These are phyloP conservation scores for Marasmarcha lunaedactyla DNA, from an alignment of 2,888 invertebrate genomes.

Conservation along the genomic window DNA sequence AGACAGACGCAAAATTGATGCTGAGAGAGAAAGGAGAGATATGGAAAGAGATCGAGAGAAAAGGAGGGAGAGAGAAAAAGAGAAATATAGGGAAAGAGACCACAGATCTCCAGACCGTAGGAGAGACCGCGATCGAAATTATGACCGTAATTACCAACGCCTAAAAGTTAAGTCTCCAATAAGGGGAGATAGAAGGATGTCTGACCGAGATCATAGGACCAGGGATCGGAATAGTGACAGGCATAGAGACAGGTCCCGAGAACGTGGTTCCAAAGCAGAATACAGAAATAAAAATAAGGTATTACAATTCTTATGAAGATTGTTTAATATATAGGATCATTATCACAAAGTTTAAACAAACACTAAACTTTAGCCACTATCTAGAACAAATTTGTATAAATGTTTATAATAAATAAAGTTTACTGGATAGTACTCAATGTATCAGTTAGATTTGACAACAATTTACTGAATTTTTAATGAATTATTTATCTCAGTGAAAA, in stretches of 20 bases:
- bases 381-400: too few relatives aligned
- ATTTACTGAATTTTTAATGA: too few relatives aligned
- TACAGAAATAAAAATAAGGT: conserved; percentile 30
- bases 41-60: conserved; percentile 23
- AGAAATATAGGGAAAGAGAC: conserved; percentile 28
- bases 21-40: conserved; percentile 18
- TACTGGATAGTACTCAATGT: too few relatives aligned
- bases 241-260: conserved; percentile 20
- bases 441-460: too few relatives aligned
- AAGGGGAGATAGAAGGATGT: conserved; percentile 20
- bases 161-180: not conserved
- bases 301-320: conserved; percentile 9
- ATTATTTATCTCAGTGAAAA: too few relatives aligned
- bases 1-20: conserved; percentile 34
- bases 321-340: conserved; percentile 9
- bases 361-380: too few relatives aligned
- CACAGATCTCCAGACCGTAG: conserved; percentile 14
- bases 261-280: conserved; percentile 24
- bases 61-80: conserved; percentile 23
- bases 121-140: conserved; percentile 16
- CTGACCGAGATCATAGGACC: conserved; percentile 30
- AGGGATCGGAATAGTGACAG: conserved; percentile 30
- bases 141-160: conserved; percentile 19
- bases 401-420: too few relatives aligned
- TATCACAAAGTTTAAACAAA: too few relatives aligned